phyloP scores from a whole-genome alignment of 2,113 vertebrate species.

The Rhinolophus sinicus region DNA sequence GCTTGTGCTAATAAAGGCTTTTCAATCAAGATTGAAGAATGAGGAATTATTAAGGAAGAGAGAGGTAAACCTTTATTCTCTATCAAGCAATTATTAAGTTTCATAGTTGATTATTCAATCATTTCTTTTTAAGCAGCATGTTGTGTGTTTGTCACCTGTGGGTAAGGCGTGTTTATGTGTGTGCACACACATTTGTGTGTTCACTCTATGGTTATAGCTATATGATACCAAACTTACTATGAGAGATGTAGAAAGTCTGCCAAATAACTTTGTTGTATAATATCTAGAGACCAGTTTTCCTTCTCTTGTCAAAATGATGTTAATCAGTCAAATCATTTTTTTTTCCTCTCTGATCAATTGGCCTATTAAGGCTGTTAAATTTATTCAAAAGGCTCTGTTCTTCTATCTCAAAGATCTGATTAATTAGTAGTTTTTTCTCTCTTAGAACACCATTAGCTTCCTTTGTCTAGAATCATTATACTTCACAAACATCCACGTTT shows the following conservation, averaged over 20 bases:
- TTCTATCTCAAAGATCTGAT: not conserved
- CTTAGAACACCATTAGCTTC: not conserved
- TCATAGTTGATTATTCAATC: not conserved
- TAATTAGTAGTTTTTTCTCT: not conserved
- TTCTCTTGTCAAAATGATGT: not conserved
- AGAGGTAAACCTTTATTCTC: not conserved
- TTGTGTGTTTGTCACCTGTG: not conserved
- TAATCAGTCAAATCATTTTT: not conserved
- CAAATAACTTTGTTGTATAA: not conserved
- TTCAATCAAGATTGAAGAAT: not conserved
- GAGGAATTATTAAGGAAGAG: not conserved
- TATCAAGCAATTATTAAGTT: not conserved
- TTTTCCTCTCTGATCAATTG: not conserved
- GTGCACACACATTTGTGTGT: not conserved
- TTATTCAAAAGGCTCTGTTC: not conserved
- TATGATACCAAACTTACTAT: not conserved
- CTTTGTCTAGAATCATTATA: not conserved
- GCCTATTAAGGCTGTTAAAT: not conserved
- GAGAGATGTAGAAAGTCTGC: not conserved
- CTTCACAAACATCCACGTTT: slow-evolving; percentile 9
- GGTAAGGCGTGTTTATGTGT: rapidly evolving
- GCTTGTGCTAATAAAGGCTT: not conserved
- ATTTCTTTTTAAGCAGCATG: not conserved
- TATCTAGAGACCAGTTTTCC: not conserved
- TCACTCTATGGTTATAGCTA: not conserved